These are phyloP conservation scores for Archilochus colubris DNA, from an alignment of 2,113 vertebrate genomes.

Conservation along the genomic window DNA sequence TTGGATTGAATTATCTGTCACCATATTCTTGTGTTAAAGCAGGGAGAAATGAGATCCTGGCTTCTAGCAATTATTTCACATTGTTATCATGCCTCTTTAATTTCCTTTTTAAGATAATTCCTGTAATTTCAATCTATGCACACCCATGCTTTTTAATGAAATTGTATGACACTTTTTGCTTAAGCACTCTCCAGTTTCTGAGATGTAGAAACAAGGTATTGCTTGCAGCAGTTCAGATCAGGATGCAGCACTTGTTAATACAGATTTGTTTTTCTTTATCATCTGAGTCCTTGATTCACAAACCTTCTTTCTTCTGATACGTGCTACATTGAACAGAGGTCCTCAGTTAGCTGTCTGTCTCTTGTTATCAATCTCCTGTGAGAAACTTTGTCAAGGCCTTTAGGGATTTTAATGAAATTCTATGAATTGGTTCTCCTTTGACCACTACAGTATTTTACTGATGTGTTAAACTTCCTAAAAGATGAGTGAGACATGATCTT, in stretches of 20 bases:
- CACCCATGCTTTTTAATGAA: neutral
- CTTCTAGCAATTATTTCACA: neutral
- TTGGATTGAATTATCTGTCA: neutral
- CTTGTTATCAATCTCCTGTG: neutral
- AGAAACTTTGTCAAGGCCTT: neutral
- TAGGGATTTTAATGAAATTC: neutral
- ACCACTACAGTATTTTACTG: neutral
- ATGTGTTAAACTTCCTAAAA: neutral
- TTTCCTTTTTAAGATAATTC: neutral
- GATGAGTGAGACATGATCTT: neutral
- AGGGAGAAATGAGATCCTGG: neutral
- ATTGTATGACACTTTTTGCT: neutral
- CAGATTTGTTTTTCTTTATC: neutral
- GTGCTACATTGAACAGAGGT: neutral
- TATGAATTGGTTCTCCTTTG: neutral
- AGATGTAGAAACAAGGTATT: neutral
- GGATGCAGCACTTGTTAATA: neutral
- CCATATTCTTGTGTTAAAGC: neutral
- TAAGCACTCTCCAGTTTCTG: neutral
- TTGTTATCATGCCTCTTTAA: neutral
- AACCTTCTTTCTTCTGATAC: neutral
- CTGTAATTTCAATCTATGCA: neutral
- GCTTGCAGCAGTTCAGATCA: neutral
- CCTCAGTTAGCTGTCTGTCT: neutral
- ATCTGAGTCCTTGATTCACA: neutral